phyloP scores from a whole-genome alignment of 2,797 vertebrate genomes.

The Hybognathus amarus region DNA sequence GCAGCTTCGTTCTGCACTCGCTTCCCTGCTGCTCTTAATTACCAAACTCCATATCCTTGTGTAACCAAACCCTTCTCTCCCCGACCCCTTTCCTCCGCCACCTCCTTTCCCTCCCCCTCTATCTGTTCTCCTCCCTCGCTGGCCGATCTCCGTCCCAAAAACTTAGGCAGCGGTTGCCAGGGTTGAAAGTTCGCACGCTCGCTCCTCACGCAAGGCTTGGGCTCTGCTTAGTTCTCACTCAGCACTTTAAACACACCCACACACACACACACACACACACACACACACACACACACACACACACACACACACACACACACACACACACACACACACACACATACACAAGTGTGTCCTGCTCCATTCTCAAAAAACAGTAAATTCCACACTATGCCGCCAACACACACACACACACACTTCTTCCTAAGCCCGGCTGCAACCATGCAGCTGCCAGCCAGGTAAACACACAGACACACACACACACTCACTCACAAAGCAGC shows the following conservation, averaged over 20 bases:
- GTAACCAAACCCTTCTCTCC: constrained; percentile 67
- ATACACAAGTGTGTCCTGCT: neutral
- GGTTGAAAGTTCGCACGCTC: constrained; percentile 65
- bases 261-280: constrained; percentile 30
- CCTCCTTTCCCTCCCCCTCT: neutral
- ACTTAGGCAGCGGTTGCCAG: constrained; percentile 57
- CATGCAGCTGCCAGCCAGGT: constrained; percentile 32
- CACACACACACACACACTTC: constrained; percentile 14
- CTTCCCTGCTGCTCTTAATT: constrained; percentile 62
- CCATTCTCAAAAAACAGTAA: constrained; percentile 15
- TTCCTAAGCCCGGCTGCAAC: constrained; percentile 1
- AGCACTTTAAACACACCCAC: constrained; percentile 24
- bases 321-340: constrained; percentile 30
- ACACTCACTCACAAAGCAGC: constrained; percentile 54
- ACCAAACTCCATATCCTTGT: constrained; percentile 62
- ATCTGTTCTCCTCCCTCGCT: constrained; percentile 35
- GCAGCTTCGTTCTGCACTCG: constrained; percentile 32
- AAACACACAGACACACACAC: constrained; percentile 36
- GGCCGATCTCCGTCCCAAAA: constrained; percentile 48
- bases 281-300: constrained; percentile 17
- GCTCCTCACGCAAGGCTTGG: constrained; percentile 62
- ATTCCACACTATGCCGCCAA: neutral
- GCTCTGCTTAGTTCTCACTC: constrained; percentile 20
- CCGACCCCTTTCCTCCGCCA: constrained; percentile 20
- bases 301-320: constrained; percentile 17